A percentile compares a stretch with the other conserved stretches of the same genome.
Evolutionary conservation across 2,113 vertebrate genomes (phyloP).

Genomic region (Hystrix brachyura): DNA sequence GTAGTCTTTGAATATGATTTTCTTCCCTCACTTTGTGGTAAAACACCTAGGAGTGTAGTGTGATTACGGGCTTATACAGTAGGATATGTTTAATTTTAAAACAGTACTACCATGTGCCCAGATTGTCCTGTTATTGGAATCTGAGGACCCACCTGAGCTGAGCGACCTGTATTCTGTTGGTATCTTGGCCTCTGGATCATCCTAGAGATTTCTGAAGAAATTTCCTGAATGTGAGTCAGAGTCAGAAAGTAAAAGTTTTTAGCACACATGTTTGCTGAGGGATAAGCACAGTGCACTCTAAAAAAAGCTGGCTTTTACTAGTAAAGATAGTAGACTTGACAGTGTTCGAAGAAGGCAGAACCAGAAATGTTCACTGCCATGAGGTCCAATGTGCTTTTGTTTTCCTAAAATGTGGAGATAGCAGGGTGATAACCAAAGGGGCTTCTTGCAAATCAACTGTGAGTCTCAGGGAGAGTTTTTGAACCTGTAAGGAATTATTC

Average conservation of each 20-base stretch:
- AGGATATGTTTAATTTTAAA: neutral
- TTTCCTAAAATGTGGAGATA: neutral
- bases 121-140: neutral
- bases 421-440: neutral
- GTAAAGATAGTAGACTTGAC: neutral
- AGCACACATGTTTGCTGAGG: neutral
- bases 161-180: neutral
- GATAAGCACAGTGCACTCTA: neutral
- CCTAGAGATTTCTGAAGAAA: neutral
- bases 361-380: neutral
- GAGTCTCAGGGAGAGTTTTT: neutral
- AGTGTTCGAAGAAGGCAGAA: neutral
- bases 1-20: neutral
- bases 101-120: neutral
- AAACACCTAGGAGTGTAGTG: neutral
- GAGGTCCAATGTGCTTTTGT: neutral
- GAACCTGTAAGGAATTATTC: neutral
- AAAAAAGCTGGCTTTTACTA: neutral
- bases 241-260: neutral
- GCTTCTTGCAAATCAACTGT: neutral
- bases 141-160: neutral
- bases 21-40: neutral
- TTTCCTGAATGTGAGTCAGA: neutral
- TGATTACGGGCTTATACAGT: no score
- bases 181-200: neutral